Evolutionary conservation across 1,140 invertebrate species (phyloP).

Genomic region (Oryctes rhinoceros): DNA sequence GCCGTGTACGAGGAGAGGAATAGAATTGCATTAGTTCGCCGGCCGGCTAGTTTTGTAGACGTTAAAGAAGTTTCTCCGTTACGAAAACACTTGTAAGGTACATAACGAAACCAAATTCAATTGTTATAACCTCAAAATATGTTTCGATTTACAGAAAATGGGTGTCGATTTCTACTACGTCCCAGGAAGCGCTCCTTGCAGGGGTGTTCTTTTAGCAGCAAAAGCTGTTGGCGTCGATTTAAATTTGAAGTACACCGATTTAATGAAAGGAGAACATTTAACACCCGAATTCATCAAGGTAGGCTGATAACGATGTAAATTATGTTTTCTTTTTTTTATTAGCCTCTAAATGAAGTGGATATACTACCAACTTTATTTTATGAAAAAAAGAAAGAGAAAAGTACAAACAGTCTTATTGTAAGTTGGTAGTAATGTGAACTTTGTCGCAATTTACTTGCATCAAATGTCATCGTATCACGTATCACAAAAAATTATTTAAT

Average conservation of each 20-base stretch:
- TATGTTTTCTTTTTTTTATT: too few relatives aligned
- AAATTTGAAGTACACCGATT: slow-evolving; percentile 70
- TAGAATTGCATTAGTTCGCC: too few relatives aligned
- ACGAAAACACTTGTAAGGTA: background rate
- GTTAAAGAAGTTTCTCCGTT: too few relatives aligned
- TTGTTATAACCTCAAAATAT: background rate
- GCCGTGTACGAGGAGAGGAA: too few relatives aligned
- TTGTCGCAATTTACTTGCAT: too few relatives aligned
- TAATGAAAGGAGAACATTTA: slow-evolving; percentile 74
- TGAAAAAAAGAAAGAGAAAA: too few relatives aligned
- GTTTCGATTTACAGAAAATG: slow-evolving; percentile 48
- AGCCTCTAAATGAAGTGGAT: background rate
- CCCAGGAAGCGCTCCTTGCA: slow-evolving; percentile 68
- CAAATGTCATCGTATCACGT: too few relatives aligned
- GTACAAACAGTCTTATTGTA: too few relatives aligned
- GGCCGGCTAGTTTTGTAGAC: too few relatives aligned
- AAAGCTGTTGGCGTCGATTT: slow-evolving; percentile 73
- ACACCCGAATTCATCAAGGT: slow-evolving; percentile 79
- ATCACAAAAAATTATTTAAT: too few relatives aligned
- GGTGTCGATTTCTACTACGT: slow-evolving; percentile 66
- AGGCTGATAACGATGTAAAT: slow-evolving; percentile 53
- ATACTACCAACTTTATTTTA: too few relatives aligned
- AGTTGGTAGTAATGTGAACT: too few relatives aligned
- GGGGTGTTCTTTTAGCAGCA: slow-evolving; percentile 69
- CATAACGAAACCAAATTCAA: background rate